Percentiles rank a stretch among this genome's conserved stretches.
Evolutionary conservation across 2,888 invertebrate species (phyloP).

Genomic region (Pterostichus madidus): DNA sequence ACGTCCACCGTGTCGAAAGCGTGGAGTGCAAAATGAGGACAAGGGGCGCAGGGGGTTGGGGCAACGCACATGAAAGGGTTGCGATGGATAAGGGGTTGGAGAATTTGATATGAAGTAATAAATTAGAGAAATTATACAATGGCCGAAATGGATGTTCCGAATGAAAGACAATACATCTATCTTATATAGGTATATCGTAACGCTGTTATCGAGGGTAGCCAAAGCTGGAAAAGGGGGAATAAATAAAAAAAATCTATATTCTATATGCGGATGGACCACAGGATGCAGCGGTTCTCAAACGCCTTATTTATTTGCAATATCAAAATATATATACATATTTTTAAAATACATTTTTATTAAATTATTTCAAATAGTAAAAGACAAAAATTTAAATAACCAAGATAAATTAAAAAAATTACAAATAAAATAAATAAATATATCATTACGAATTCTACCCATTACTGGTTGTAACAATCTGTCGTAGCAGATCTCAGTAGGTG

Average conservation of each 20-base stretch:
- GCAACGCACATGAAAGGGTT: slow-evolving; percentile 70
- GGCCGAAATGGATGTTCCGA: slow-evolving; percentile 71
- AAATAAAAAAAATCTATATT: slow-evolving; percentile 65
- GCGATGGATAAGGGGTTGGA: slow-evolving; percentile 71
- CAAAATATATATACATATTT: too few relatives aligned
- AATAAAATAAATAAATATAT: too few relatives aligned
- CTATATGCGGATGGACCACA: slow-evolving; percentile 48
- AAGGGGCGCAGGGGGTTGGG: slow-evolving; percentile 67
- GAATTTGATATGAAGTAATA: slow-evolving; percentile 73
- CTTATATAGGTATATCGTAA: slow-evolving; percentile 68
- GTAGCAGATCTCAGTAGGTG: too few relatives aligned
- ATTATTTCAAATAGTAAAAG: too few relatives aligned
- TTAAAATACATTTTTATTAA: too few relatives aligned
- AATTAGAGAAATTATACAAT: slow-evolving; percentile 73
- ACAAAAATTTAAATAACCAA: too few relatives aligned
- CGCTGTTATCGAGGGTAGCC: slow-evolving; percentile 31
- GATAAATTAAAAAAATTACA: too few relatives aligned
- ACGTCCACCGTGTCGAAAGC: slow-evolving; percentile 40
- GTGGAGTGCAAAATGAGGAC: slow-evolving; percentile 56
- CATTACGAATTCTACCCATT: too few relatives aligned
- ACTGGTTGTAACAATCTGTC: too few relatives aligned
- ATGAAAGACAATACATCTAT: slow-evolving; percentile 72
- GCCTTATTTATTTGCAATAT: not conserved
- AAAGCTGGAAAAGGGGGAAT: slow-evolving; percentile 55
- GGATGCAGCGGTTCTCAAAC: slow-evolving; percentile 32